Conservation (phyloP, 2,888 invertebrate genomes). For the Ichneumon xanthorius region DNA sequence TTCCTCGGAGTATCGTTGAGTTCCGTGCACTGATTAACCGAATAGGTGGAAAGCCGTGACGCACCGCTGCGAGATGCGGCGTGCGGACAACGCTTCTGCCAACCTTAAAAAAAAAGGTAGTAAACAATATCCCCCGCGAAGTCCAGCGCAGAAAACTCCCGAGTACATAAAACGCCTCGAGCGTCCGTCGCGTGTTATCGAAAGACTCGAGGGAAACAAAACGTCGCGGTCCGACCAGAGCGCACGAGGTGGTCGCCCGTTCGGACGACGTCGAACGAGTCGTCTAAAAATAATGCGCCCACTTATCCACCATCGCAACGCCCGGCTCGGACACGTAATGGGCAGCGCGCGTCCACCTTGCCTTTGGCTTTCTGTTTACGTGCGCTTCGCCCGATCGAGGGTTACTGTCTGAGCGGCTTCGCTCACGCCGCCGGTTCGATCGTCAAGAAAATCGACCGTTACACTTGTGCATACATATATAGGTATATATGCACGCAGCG, state of each 20-base stretch:
- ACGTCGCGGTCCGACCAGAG: background rate
- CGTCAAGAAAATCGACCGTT: conserved; percentile 2
- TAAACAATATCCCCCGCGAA: background rate
- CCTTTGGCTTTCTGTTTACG: conserved; percentile 30
- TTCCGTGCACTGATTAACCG: conserved; percentile 14
- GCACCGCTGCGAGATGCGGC: conserved; percentile 11
- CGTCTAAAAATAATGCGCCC: conserved; percentile 64
- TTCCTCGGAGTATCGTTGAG: conserved; percentile 21
- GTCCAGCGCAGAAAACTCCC: too few species aligned
- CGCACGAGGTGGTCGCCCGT: conserved; percentile 34
- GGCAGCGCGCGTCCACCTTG: conserved; percentile 31
- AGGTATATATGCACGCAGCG: background rate
- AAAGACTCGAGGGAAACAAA: background rate
- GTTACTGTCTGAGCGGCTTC: conserved; percentile 3
- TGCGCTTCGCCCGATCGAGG: conserved; percentile 25
- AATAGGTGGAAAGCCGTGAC: conserved; percentile 20
- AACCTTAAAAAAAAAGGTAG: background rate
- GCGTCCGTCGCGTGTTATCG: background rate
- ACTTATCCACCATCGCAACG: conserved; percentile 48
- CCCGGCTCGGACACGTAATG: conserved; percentile 46
- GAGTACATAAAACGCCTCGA: too few species aligned
- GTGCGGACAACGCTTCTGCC: background rate
- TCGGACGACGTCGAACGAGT: conserved; percentile 36
- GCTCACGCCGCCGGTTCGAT: background rate
- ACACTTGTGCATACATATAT: background rate